Base-by-base conservation (phyloP, 2,888 invertebrate species). In the Chaitophorus viminalis region DNA sequence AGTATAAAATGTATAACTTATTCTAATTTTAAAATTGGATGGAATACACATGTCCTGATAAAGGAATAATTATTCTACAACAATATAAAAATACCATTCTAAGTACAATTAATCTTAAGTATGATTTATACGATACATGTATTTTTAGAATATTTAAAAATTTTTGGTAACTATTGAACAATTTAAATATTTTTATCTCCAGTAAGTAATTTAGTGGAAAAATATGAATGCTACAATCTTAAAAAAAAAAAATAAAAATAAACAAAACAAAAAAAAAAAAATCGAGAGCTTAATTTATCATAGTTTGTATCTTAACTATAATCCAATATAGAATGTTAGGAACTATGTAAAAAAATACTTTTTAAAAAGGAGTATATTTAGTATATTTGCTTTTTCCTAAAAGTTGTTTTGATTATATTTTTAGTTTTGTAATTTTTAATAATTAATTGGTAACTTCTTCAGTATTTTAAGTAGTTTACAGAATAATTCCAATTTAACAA, bases 31-130 rank as follows among this genome's bases (percentile, higher is more conserved):
- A 75, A 14, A 54, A 39, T 18, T 83, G 83, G 83, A 83, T 75
- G 75, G 60, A 83, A 76, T 6, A 77, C 68, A 46, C 31, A 76
- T 84, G 52, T 84, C 39, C 65, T 84, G 76, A 84, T 84, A 84
- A 76, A 84, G 84, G 39, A 75, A 17, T 74, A 85, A 60, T 74
- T 6, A 36, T 70, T 68, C 39, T 33, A 46, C 17, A 31, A 54
- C 70, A 21, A 46, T 72, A n/a, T 33, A 31, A 75, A 52, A 14
- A 46, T 46, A 46, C 3, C 46, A 46, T 46, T 46, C 46, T 46
- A 11, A 46, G 46, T 46, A 46, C 46, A 46, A 46, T 11, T 0
- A 46, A 9, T 46, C 14, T 46, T 46, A 14, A 11, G 8, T 86
- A 33, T 21, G 25, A 52, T 31, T 39, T 78, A n/a, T 6, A 5